Evolutionary conservation across 2,888 invertebrate species (phyloP).

Genomic region (Pachymerium ferrugineum): DNA sequence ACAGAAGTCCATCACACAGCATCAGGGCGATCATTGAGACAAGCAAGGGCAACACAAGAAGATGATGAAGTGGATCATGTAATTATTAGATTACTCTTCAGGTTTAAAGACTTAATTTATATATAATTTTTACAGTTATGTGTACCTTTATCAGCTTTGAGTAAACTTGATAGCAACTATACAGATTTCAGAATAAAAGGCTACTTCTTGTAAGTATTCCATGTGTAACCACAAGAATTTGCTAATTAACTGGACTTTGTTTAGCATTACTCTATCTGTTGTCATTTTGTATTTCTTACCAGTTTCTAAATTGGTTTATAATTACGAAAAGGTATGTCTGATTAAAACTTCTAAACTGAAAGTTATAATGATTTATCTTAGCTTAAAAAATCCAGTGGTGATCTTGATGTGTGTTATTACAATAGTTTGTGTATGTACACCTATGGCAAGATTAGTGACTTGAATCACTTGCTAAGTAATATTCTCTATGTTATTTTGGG

Average conservation of each 20-base stretch:
- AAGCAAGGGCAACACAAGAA: no score
- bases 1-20: no score
- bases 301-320: neutral
- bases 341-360: neutral
- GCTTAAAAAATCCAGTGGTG: constrained; percentile 58
- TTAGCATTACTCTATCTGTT: neutral
- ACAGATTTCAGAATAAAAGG: neutral
- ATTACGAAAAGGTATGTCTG: neutral
- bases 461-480: constrained; percentile 83
- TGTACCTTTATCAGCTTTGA: neutral
- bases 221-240: no score
- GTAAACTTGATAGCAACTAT: neutral
- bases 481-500: constrained; percentile 74
- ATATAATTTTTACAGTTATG: neutral
- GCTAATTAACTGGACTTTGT: neutral
- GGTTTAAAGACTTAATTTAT: neutral
- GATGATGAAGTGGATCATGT: neutral
- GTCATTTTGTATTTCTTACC: neutral
- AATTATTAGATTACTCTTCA: neutral
- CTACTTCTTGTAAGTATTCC: neutral
- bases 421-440: constrained; percentile 83
- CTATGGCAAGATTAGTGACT: constrained; percentile 67
- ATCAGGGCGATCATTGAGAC: no score
- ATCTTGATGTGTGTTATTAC: constrained; percentile 84
- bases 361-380: constrained; percentile 37